Evolutionary conservation across 2,113 vertebrate species (phyloP).

Genomic region (Gymnocephalus cernua): DNA sequence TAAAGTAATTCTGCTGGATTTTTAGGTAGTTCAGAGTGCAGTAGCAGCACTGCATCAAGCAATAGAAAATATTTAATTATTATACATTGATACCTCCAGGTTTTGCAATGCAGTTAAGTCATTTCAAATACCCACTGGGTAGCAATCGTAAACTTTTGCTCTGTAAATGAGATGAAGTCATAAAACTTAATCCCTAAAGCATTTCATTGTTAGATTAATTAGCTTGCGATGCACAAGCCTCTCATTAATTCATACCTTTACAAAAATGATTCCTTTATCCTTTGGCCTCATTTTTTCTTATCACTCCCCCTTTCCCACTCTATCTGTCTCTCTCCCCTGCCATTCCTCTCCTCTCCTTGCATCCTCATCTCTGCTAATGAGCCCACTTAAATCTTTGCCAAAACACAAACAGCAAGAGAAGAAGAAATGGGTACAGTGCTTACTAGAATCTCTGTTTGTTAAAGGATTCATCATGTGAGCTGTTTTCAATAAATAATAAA

Average conservation of each 20-base stretch:
- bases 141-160: constrained; percentile 45
- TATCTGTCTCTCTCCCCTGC: constrained; percentile 27
- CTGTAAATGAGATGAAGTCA: constrained; percentile 30
- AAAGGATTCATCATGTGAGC: constrained; percentile 80
- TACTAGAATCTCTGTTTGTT: constrained; percentile 77
- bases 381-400: constrained; percentile 76
- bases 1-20: background rate
- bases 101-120: constrained; percentile 37
- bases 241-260: constrained; percentile 73
- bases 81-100: constrained; percentile 32
- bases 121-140: constrained; percentile 25
- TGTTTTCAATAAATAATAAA: constrained; percentile 85
- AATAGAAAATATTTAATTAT: constrained; percentile 17
- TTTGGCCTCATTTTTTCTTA: constrained; percentile 57
- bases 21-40: background rate
- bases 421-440: constrained; percentile 71
- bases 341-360: constrained; percentile 57
- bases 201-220: constrained; percentile 68
- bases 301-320: background rate
- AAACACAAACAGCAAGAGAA: constrained; percentile 76
- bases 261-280: constrained; percentile 62
- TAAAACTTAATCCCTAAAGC: constrained; percentile 49
- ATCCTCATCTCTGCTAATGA: constrained; percentile 76
- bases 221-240: constrained; percentile 34
- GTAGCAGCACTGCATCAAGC: constrained; percentile 2